Base-by-base conservation (phyloP, 1,140 invertebrate species). In the Latrodectus geometricus region DNA sequence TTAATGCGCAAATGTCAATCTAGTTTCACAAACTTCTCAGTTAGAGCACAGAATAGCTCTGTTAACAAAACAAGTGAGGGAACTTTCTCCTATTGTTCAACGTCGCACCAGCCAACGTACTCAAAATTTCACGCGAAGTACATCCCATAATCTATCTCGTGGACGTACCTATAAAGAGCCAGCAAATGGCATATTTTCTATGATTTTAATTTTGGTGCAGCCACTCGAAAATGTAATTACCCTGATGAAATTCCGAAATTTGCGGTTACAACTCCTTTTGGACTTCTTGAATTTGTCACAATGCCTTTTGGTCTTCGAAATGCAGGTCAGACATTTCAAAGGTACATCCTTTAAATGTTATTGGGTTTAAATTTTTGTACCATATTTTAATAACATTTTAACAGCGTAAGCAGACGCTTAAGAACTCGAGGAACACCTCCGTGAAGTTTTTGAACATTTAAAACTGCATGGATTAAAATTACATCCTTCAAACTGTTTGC, bases 361-460 rank as follows among this genome's bases (percentile, higher is more conserved):
- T 80, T 90, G 48, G 90, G 89, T 14, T 88, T 90, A 14, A 88
- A 89, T 52, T 90, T 77, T 88, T 75, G 89, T 90, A 65, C 56
- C 90, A 87, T 89, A 88, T 82, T 70, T 91, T 12, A 91, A 91
- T 88, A 91, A 91, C 82, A 89, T 91, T n/a, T 83, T 90, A 5
- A 83, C 90, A 35, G 88, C 89, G 20, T 90, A 88, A n/a, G 54
- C 50, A n/a, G 88, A 68, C 20, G 87, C 88, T 21, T 70, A 83
- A 17, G 87, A 89, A 75, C 90, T 91, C 72, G 48, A 20, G 8
- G 3, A 21, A n/a, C 90, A 92, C 83, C 73, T 93, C 0, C 69
- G 84, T 9, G 56, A 88, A 52, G 88, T 92, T 4, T 90, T 92
- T 23, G n/a, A 88, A 12, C 77, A 89, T 5, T 88, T 93, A 9